A percentile compares a stretch with the other conserved stretches of the same genome.
Evolutionary conservation across 2,888 invertebrate species (phyloP).

Genomic region (Salticus scenicus): DNA sequence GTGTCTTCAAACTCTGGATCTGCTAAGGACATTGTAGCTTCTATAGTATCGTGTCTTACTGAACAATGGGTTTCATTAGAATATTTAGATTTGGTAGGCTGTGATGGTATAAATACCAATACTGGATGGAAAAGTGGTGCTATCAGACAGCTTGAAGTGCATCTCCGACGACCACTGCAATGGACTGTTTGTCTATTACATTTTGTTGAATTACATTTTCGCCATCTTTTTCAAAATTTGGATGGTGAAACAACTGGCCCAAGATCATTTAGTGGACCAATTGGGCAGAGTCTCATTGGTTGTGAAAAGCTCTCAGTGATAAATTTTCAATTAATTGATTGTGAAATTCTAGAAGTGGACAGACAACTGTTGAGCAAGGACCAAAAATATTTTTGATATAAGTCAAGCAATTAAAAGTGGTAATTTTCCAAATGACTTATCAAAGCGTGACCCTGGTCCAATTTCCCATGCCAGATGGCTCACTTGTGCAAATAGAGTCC

Average conservation of each 20-base stretch:
- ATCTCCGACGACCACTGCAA: not conserved
- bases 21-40: not conserved
- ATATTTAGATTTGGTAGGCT: too few relatives aligned
- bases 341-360: too few relatives aligned
- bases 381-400: not conserved
- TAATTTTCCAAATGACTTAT: not conserved
- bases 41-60: not conserved
- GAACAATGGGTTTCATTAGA: not conserved
- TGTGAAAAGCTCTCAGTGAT: too few relatives aligned
- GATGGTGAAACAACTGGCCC: too few relatives aligned
- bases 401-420: slow-evolving; percentile 4
- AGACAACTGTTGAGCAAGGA: too few relatives aligned
- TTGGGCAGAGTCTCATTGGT: too few relatives aligned
- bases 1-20: slow-evolving; percentile 1
- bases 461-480: not conserved
- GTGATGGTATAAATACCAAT: not conserved
- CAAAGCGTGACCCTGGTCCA: not conserved
- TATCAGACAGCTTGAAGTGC: not conserved
- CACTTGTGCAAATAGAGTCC: not conserved
- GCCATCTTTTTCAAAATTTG: too few relatives aligned
- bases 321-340: too few relatives aligned
- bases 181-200: slow-evolving; percentile 24
- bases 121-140: slow-evolving; percentile 5
- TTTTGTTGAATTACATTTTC: not conserved
- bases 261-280: too few relatives aligned